Evolutionary conservation across 2,888 invertebrate species (phyloP).

Genomic region (Auanema sp.): DNA sequence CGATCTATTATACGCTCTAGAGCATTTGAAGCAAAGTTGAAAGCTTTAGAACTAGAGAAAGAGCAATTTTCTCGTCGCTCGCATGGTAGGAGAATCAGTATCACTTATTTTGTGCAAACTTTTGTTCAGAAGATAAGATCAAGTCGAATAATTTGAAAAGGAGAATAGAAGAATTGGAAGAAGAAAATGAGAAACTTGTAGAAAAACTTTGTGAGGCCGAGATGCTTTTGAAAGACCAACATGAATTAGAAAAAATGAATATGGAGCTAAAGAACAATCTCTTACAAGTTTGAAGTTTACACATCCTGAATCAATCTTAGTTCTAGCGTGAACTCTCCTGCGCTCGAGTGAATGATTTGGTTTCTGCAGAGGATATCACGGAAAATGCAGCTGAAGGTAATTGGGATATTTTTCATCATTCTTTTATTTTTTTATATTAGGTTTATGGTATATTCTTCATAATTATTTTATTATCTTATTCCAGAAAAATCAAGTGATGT

Average conservation of each 20-base stretch:
- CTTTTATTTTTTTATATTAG: no score
- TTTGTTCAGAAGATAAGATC: constrained; percentile 49
- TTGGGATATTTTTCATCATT: no score
- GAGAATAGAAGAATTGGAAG: constrained; percentile 53
- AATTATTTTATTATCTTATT: no score
- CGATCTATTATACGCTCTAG: constrained; percentile 59
- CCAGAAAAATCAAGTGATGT: no score
- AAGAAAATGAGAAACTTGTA: constrained; percentile 55
- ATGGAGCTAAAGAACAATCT: constrained; percentile 13
- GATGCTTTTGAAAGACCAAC: constrained; percentile 24
- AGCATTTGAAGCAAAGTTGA: constrained; percentile 60
- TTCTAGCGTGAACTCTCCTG: no score
- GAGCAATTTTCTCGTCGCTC: constrained; percentile 51
- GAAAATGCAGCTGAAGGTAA: no score
- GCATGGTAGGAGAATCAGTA: no score
- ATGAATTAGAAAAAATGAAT: constrained; percentile 18
- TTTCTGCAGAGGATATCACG: no score
- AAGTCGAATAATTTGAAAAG: constrained; percentile 55
- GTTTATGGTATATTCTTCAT: no score
- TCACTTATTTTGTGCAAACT: no score
- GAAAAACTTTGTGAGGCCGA: constrained; percentile 41
- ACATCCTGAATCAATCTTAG: no score
- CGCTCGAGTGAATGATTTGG: no score
- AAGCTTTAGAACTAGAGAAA: constrained; percentile 58
- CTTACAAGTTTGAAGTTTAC: constrained; percentile 15